phyloP scores from a whole-genome alignment of 2,797 vertebrate genomes.

The Erpetoichthys calabaricus region DNA sequence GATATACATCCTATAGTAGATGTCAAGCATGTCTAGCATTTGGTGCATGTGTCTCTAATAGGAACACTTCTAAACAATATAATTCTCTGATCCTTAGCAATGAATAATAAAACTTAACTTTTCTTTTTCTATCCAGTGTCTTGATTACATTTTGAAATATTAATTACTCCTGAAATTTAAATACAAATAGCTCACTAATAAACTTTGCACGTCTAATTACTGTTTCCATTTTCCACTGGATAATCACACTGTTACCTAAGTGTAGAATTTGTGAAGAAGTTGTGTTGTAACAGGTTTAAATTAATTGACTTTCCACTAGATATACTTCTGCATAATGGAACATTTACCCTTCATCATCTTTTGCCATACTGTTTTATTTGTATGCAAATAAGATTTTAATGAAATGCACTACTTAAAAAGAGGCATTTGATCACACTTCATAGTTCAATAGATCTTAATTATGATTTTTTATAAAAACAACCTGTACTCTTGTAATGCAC shows the following conservation, averaged over 20 bases:
- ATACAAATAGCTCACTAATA: slow-evolving; percentile 8
- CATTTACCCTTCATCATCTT: slow-evolving; percentile 4
- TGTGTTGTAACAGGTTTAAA: not conserved
- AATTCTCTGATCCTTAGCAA: no score
- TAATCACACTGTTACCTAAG: slow-evolving; percentile 25
- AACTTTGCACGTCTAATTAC: slow-evolving; percentile 39
- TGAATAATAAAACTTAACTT: no score
- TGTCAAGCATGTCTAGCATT: no score
- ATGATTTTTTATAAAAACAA: not conserved
- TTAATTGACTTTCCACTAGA: slow-evolving; percentile 8
- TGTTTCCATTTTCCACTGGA: slow-evolving; percentile 39
- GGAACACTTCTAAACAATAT: no score
- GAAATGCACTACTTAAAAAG: slow-evolving; percentile 14
- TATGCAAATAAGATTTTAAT: slow-evolving; percentile 26
- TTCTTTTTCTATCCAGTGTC: no score
- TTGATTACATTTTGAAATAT: no score
- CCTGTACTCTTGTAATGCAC: not conserved
- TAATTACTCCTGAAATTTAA: no score
- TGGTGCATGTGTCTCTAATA: no score
- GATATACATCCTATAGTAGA: no score
- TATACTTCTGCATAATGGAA: slow-evolving; percentile 14
- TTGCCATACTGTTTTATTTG: slow-evolving; percentile 21
- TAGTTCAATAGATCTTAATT: slow-evolving; percentile 14
- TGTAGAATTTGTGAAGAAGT: not conserved
- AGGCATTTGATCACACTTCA: slow-evolving; percentile 14